phyloP scores from a whole-genome alignment of 2,888 invertebrate genomes.

The Tetranychus piercei region DNA sequence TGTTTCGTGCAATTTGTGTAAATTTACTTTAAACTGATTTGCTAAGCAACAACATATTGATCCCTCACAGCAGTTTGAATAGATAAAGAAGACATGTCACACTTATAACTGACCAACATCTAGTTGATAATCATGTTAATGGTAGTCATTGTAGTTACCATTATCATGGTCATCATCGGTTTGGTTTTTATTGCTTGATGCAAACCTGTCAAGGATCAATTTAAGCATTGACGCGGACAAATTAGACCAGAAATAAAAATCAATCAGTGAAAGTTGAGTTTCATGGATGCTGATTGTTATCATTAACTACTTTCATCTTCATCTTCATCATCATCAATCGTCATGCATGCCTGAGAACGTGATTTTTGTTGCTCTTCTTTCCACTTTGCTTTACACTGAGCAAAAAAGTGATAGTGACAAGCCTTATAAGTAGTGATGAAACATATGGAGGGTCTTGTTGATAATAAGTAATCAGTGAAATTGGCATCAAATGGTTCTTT shows the following conservation, averaged over 20 bases:
- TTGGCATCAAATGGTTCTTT: background rate
- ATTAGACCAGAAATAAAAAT: background rate
- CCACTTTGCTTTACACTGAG: background rate
- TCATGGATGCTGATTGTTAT: background rate
- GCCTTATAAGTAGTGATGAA: background rate
- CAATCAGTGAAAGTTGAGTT: background rate
- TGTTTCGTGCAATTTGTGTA: no score
- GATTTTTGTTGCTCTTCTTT: background rate
- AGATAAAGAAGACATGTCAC: no score
- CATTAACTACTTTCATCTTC: background rate
- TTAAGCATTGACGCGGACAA: background rate
- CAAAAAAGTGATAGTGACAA: background rate
- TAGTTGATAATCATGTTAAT: background rate
- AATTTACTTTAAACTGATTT: no score
- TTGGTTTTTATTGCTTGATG: background rate
- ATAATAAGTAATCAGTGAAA: background rate
- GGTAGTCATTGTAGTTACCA: background rate
- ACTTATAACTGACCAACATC: no score
- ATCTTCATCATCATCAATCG: background rate
- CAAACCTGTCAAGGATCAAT: background rate
- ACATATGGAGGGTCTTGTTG: background rate
- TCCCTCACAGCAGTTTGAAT: no score
- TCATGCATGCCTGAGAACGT: conserved; percentile 1
- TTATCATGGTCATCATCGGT: background rate
- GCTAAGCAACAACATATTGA: no score